Base-by-base conservation (phyloP, 2,113 vertebrate species). In the Pelecanus crispus region DNA sequence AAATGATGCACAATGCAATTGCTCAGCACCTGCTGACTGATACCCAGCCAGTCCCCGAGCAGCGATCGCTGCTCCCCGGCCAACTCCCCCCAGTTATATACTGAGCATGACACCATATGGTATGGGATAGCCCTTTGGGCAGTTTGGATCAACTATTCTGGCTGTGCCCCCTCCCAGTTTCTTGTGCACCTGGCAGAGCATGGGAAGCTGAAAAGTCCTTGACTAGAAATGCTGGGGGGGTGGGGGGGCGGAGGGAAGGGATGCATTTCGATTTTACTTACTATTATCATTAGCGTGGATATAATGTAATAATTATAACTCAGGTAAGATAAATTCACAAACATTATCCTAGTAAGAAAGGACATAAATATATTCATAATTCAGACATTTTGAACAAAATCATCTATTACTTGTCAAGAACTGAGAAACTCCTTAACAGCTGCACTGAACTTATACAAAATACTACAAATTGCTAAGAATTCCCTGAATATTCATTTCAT, bases 401-500 rank as follows among this genome's bases (percentile, higher is more conserved):
- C 8, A 34, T 62, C 26, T 50, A 52, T 68, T 49, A n/a, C 42
- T 88, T 40, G 20, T 66, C 42, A 86, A 78, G 65, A 86, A 88
- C 49, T 53, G 32, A 92, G 73, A 47, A 49, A 52, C 34, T 81
- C 49, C 71, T 92, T 47, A 95, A 63, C 42, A 78, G 67, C 81
- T 62, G 40, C 55, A 38, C 50, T 40, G 56, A 80, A 56, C 61
- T 96, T 63, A 47, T 45, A 38, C 32, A 95, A 90, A 96, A 86
- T 59, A 70, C 84, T 66, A 86, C 68, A 90, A 87, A 94, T 72
- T 91, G 81, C 82, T 80, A 80, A 68, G 47, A 93, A 95, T 71
- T 68, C 45, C 42, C 90, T 71, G 47, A 91, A 96, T 84, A 88
- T 94, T 80, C 50, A 89, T 94, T 82, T 81, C 12, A 66, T 96